phyloP scores from a whole-genome alignment of 2,888 invertebrate species.

The Eupsilia transversa region DNA sequence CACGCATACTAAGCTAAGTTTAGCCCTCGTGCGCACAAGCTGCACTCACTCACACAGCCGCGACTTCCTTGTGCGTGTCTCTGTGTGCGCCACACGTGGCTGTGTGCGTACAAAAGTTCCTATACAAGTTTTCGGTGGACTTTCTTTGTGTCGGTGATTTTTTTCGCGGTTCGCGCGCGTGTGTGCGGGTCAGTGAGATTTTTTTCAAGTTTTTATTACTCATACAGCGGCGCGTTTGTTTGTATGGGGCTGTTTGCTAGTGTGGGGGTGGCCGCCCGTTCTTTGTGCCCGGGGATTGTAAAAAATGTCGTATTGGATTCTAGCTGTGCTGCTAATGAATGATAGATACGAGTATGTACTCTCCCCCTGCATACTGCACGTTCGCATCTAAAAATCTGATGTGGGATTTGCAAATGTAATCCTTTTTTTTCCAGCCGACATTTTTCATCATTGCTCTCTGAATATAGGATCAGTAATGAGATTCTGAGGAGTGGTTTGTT shows the following conservation, averaged over 20 bases:
- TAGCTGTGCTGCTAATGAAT: slow-evolving; percentile 90
- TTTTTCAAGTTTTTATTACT: slow-evolving; percentile 89
- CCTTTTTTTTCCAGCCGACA: slow-evolving; percentile 68
- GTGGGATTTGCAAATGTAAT: slow-evolving; percentile 79
- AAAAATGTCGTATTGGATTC: slow-evolving; percentile 91
- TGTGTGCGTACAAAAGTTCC: slow-evolving; percentile 87
- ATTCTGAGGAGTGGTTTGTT: slow-evolving; percentile 46
- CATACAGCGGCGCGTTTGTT: slow-evolving; percentile 71
- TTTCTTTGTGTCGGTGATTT: slow-evolving; percentile 91
- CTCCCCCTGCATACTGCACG: slow-evolving; percentile 76
- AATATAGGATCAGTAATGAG: slow-evolving; percentile 62
- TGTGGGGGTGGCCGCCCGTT: slow-evolving; percentile 85
- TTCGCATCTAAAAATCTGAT: slow-evolving; percentile 83
- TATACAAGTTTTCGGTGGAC: slow-evolving; percentile 89
- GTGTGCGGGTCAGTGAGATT: slow-evolving; percentile 89
- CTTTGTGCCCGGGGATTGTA: slow-evolving; percentile 90
- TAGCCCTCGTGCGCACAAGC: slow-evolving; percentile 80
- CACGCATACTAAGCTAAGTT: slow-evolving; percentile 84
- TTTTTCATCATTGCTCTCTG: slow-evolving; percentile 70
- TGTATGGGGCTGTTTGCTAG: slow-evolving; percentile 77
- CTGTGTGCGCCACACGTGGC: slow-evolving; percentile 68
- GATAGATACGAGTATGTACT: slow-evolving; percentile 87
- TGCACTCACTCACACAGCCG: slow-evolving; percentile 85
- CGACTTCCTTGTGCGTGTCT: slow-evolving; percentile 76
- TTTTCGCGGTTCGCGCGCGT: slow-evolving; percentile 84